These are phyloP conservation scores for Petrocephalus microphthalmus DNA, from an alignment of 2,113 vertebrate genomes.

Conservation along the genomic window DNA sequence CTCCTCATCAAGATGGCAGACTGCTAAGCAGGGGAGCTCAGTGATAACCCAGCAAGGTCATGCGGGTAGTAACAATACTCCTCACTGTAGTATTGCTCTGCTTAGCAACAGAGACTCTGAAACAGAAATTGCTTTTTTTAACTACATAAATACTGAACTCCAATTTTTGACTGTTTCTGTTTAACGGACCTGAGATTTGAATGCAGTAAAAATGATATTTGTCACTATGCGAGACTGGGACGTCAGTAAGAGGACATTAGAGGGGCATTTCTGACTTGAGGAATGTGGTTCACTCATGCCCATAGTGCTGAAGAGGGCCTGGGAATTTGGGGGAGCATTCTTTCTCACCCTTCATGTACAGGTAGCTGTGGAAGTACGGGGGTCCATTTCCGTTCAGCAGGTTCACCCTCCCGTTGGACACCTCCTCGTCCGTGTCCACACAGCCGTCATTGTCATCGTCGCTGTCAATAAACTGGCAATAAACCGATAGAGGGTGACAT, in stretches of 20 bases:
- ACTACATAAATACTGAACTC: background rate
- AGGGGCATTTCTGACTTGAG: background rate
- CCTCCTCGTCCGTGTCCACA: constrained; percentile 83
- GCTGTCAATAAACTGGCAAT: constrained; percentile 75
- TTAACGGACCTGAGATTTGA: background rate
- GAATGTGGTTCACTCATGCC: background rate
- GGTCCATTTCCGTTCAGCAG: constrained; percentile 74
- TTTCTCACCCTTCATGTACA: constrained; percentile 81
- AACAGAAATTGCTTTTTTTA: background rate
- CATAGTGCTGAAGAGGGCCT: background rate
- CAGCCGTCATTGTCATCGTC: constrained; percentile 80
- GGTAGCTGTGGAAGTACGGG: constrained; percentile 85
- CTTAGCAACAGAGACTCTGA: background rate
- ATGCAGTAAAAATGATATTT: background rate
- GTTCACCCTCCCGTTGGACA: constrained; percentile 69
- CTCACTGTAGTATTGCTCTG: background rate
- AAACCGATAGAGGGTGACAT: background rate
- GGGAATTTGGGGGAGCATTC: background rate
- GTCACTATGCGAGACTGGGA: background rate
- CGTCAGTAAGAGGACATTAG: background rate
- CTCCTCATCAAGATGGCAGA: background rate
- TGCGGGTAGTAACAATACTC: background rate
- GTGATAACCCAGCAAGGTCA: background rate
- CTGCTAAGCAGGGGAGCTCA: background rate
- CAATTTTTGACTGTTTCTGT: background rate